A percentile compares a stretch with the other conserved stretches of the same genome.
These are phyloP conservation scores for Epiblema foenella DNA, from an alignment of 2,888 invertebrate genomes.

Conservation along the genomic window DNA sequence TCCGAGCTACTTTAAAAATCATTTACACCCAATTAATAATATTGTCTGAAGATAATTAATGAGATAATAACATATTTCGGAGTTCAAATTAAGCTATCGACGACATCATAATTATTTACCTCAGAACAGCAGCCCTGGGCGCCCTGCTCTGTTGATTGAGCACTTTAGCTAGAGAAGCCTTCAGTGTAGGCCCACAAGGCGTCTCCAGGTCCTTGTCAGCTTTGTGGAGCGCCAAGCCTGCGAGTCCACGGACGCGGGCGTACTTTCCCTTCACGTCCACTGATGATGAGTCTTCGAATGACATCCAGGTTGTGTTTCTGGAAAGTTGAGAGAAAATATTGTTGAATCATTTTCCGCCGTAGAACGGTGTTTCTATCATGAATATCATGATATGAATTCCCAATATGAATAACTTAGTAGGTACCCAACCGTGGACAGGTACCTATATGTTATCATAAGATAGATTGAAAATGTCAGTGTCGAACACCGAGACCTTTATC, in stretches of 20 bases:
- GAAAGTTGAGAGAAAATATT: constrained; percentile 40
- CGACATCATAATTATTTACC: constrained; percentile 56
- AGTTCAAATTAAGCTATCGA: not conserved
- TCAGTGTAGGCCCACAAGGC: constrained; percentile 79
- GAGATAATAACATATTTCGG: too few species aligned
- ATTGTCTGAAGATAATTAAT: too few species aligned
- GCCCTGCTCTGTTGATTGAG: constrained; percentile 86
- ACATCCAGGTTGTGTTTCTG: constrained; percentile 89
- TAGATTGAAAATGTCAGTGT: too few species aligned
- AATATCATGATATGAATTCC: too few species aligned
- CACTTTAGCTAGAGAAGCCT: constrained; percentile 79
- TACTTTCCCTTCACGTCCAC: constrained; percentile 92
- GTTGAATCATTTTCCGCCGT: too few species aligned
- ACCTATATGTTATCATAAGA: too few species aligned
- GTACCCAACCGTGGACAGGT: too few species aligned
- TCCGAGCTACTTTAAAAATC: too few species aligned
- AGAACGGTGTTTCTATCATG: too few species aligned
- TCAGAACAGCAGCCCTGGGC: constrained; percentile 86
- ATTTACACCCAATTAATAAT: too few species aligned
- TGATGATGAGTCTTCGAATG: constrained; percentile 90
- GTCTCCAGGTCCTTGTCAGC: constrained; percentile 85
- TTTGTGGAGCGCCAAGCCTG: constrained; percentile 86
- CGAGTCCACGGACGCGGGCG: constrained; percentile 88
- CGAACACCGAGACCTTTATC: too few species aligned
- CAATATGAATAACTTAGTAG: too few species aligned